phyloP scores from a whole-genome alignment of 2,888 invertebrate species.

The Papilio demoleus region DNA sequence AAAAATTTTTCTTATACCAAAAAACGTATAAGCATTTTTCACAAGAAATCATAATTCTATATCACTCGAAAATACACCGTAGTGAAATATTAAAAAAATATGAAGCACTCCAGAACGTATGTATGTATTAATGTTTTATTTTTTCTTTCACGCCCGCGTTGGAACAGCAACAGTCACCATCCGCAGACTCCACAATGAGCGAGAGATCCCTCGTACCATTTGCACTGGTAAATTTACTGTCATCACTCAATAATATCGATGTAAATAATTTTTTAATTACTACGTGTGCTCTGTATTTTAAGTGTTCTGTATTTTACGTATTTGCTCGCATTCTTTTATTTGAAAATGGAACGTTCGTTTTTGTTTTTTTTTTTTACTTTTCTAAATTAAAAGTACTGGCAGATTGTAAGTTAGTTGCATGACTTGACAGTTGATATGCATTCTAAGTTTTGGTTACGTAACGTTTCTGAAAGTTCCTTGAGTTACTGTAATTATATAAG shows the following conservation, averaged over 20 bases:
- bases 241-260: conserved; percentile 74
- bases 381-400: neutral
- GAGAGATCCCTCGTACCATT: conserved; percentile 79
- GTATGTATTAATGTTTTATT: conserved; percentile 48
- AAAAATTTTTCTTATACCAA: too few species aligned
- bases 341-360: neutral
- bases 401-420: neutral
- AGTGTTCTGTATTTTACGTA: conserved; percentile 40
- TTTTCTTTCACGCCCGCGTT: conserved; percentile 66
- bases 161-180: conserved; percentile 79
- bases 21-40: too few species aligned
- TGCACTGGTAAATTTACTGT: conserved; percentile 82
- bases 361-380: neutral
- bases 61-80: too few species aligned
- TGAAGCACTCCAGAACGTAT: too few species aligned
- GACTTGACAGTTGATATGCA: neutral
- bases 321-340: conserved; percentile 1
- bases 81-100: too few species aligned
- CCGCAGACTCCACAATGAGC: conserved; percentile 82
- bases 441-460: neutral
- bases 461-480: neutral
- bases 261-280: conserved; percentile 68
- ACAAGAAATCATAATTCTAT: too few species aligned
- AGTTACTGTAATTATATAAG: neutral
- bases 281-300: conserved; percentile 48